Percentiles rank a stretch among this genome's conserved stretches.
These are phyloP conservation scores for Rachycentron canadum DNA, from an alignment of 2,797 vertebrate species.

Conservation along the genomic window DNA sequence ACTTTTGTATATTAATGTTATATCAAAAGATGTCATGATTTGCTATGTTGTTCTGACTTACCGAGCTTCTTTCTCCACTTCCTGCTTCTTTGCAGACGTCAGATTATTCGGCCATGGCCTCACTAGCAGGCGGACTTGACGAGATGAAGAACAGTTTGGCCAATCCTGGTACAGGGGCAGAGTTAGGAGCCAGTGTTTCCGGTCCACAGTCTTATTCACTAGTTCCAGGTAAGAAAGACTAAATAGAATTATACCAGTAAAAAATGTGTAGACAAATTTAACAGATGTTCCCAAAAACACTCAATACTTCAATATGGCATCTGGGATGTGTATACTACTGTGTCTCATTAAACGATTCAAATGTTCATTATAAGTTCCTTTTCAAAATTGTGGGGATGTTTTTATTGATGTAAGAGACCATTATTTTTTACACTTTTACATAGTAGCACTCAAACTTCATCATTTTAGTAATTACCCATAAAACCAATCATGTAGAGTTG, in stretches of 20 bases:
- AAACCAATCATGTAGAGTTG: neutral
- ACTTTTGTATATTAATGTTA: constrained; percentile 23
- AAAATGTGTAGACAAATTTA: neutral
- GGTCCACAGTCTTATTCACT: constrained; percentile 96
- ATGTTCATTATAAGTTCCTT: neutral
- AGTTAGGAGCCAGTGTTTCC: constrained; percentile 91
- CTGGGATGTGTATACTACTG: neutral
- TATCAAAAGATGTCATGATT: constrained; percentile 25
- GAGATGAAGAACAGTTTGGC: constrained; percentile 97
- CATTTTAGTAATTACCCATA: neutral
- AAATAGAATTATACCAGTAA: neutral
- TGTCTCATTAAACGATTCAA: neutral
- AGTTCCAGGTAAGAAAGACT: constrained; percentile 91
- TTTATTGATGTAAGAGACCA: neutral
- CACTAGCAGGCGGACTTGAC: constrained; percentile 94
- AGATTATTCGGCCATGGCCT: constrained; percentile 97
- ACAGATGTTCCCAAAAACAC: neutral
- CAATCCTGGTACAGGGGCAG: constrained; percentile 91
- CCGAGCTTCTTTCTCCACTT: constrained; percentile 33
- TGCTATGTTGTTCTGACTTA: constrained; percentile 31
- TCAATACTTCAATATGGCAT: neutral
- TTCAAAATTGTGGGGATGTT: neutral
- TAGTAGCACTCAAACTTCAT: neutral
- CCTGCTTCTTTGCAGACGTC: constrained; percentile 86
- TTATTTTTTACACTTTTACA: neutral